Base-by-base conservation (phyloP, 2,797 vertebrate genomes). In the Anguilla pacifica region DNA sequence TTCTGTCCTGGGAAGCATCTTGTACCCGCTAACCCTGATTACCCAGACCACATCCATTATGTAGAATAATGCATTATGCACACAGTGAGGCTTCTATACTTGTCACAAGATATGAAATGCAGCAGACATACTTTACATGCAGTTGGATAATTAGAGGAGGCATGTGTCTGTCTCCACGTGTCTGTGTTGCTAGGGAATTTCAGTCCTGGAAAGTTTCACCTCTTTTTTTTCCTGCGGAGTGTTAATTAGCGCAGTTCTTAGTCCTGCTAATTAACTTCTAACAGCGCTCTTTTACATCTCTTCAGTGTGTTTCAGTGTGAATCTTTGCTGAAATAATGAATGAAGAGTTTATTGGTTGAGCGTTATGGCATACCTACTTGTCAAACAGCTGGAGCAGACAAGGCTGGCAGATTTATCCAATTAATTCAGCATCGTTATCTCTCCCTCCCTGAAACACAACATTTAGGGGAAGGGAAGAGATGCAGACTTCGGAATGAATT, bases 191-290 rank as follows among this genome's bases (percentile, higher is more conserved):
- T 46, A 85, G 35, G 39, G 15, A 86, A 43, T 84, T n/a, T 35
- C 86, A 53, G 28, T 85, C 19, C 85, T n/a, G 19, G n/a, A 31
- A 94, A 87, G 28, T 90, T 87, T 83, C 89, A 90, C 90, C 89
- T 91, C 84, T 90, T 28, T 90, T 87, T 70, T 87, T 90, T 90
- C 90, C 89, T 93, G 22, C 25, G 0, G 95, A 90, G 97, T 97
- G 97, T 96, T 97, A 97, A 98, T 97, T 97, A 96, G 96, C 95
- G 93, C 96, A 95, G 95, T 94, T 95, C 93, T 94, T 89, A 91
- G 95, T 96, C 95, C 95, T 95, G 95, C 95, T 96, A 96, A 97
- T 97, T 97, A 96, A 94, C 93, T 95, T 95, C 93, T 93, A 95
- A 94, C 93, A 94, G 94, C 96, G 95, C 95, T 95, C 96, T 94